A percentile compares a stretch with the other conserved stretches of the same genome.
phyloP scores from a whole-genome alignment of 1,140 invertebrate species.

The Halotydeus destructor region DNA sequence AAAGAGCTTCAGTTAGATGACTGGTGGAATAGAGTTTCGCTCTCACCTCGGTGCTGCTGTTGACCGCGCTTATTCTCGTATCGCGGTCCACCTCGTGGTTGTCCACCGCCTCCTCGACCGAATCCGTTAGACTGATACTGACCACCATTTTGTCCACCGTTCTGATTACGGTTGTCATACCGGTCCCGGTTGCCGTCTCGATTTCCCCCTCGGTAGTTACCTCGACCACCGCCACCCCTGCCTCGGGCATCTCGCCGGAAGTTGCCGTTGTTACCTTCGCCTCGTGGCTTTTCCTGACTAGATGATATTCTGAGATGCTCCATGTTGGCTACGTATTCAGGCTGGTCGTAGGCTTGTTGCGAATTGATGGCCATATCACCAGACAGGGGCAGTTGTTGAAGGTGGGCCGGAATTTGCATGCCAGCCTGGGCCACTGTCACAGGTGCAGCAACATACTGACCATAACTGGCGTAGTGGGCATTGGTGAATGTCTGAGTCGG shows the following conservation, averaged over 20 bases:
- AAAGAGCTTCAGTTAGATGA: too few relatives aligned
- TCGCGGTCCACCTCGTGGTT: too few relatives aligned
- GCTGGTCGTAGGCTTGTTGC: not conserved
- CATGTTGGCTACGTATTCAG: not conserved
- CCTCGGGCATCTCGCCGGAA: not conserved
- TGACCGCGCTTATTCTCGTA: too few relatives aligned
- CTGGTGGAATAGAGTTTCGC: too few relatives aligned
- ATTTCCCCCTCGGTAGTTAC: not conserved
- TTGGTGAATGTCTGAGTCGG: conserved; percentile 20
- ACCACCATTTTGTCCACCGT: too few relatives aligned
- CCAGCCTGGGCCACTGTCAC: conserved; percentile 3
- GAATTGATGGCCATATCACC: not conserved
- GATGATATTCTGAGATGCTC: not conserved
- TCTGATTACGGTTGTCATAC: too few relatives aligned
- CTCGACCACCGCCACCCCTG: conserved; percentile 1
- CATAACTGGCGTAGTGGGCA: conserved; percentile 13
- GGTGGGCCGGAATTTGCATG: conserved; percentile 10
- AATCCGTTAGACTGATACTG: too few relatives aligned
- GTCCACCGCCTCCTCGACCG: too few relatives aligned
- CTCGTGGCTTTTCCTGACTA: not conserved
- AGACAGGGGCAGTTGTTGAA: not conserved
- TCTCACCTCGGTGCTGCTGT: too few relatives aligned
- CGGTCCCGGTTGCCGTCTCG: not conserved
- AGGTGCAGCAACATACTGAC: conserved; percentile 12
- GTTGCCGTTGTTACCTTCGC: not conserved